phyloP scores from a whole-genome alignment of 2,888 invertebrate genomes.

The Dasysyrphus albostriatus region DNA sequence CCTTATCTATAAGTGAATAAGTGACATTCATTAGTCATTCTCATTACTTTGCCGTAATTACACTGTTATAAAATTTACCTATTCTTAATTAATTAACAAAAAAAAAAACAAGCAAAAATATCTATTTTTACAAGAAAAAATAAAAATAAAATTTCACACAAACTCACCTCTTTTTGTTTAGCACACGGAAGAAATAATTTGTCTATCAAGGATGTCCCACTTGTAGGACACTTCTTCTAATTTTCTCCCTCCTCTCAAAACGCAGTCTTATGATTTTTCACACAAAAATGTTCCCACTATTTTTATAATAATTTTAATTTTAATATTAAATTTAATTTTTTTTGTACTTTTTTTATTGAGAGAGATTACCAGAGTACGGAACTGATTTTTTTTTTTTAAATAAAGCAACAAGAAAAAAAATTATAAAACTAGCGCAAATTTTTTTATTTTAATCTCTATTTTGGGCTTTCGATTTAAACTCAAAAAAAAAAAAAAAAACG shows the following conservation, averaged over 20 bases:
- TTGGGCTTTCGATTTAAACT: not conserved
- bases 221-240: constrained; percentile 15
- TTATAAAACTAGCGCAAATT: not conserved
- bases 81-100: not conserved
- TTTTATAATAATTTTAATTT: not conserved
- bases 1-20: no score
- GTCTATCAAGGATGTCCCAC: constrained; percentile 18
- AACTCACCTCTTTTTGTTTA: constrained; percentile 21
- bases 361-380: not conserved
- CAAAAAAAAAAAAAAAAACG: not conserved
- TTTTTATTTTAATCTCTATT: not conserved
- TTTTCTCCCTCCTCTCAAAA: not conserved
- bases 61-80: not conserved
- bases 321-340: not conserved
- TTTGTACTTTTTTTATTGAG: constrained; percentile 1
- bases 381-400: not conserved
- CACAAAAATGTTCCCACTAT: not conserved
- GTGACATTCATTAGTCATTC: no score
- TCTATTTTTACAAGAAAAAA: not conserved
- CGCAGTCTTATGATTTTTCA: not conserved
- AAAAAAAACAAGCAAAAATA: not conserved
- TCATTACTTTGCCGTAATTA: not conserved
- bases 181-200: constrained; percentile 2
- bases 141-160: not conserved
- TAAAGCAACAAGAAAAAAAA: not conserved